Evolutionary conservation across 2,888 invertebrate genomes (phyloP).

Genomic region (Lasioglossum calceatum): DNA sequence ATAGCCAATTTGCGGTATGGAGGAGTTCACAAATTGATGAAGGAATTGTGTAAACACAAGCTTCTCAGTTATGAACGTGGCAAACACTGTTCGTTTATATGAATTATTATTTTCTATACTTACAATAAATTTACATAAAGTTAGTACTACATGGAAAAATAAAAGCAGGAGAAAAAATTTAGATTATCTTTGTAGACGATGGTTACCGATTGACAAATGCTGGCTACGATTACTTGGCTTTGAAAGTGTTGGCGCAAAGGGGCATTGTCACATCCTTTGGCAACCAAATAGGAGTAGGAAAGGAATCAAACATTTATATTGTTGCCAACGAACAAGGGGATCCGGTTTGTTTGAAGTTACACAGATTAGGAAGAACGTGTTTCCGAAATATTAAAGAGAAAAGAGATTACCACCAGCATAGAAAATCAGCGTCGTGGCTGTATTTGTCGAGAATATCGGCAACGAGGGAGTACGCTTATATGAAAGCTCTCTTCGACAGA

Average conservation of each 20-base stretch:
- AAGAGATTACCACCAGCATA: conserved; percentile 97
- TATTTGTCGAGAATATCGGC: conserved; percentile 98
- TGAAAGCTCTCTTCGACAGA: conserved; percentile 96
- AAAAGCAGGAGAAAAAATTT: not conserved
- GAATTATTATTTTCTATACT: not conserved
- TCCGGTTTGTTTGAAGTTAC: conserved; percentile 95
- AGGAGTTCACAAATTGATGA: conserved; percentile 96
- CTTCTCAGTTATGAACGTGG: conserved; percentile 97
- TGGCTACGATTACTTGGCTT: conserved; percentile 98
- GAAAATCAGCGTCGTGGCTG: conserved; percentile 96
- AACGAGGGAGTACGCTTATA: conserved; percentile 98
- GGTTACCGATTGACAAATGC: conserved; percentile 97
- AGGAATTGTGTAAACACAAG: conserved; percentile 95
- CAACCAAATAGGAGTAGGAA: conserved; percentile 99
- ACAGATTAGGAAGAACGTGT: conserved; percentile 97
- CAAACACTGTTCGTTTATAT: conserved; percentile 94
- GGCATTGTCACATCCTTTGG: conserved; percentile 94
- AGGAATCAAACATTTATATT: conserved; percentile 98
- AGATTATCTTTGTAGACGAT: conserved; percentile 88
- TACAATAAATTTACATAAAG: not conserved
- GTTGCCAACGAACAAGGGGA: conserved; percentile 93
- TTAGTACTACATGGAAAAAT: too few species aligned
- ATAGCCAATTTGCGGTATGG: conserved; percentile 97
- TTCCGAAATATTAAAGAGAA: conserved; percentile 98
- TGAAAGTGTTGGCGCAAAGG: conserved; percentile 93